Conservation (phyloP, 2,888 invertebrate species). For the Sycophila texana region DNA sequence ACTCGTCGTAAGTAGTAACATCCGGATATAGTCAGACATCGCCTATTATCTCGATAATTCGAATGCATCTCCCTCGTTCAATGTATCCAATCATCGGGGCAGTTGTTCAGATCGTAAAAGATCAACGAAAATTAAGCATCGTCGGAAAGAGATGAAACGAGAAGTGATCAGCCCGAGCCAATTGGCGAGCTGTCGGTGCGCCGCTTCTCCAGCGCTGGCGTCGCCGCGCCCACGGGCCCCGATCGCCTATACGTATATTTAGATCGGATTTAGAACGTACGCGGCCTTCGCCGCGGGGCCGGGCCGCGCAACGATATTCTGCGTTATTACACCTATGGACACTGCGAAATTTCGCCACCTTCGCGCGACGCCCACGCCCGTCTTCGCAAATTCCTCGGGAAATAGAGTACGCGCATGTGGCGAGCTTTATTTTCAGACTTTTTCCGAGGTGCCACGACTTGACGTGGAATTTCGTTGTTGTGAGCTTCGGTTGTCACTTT, state of each 20-base stretch:
- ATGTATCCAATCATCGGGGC: no score
- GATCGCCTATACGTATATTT: constrained; percentile 34
- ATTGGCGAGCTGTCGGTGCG: neutral
- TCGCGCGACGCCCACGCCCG: neutral
- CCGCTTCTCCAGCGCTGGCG: neutral
- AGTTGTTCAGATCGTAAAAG: no score
- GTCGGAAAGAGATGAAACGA: no score
- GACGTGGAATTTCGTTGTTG: no score
- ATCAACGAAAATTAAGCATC: no score
- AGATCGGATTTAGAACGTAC: constrained; percentile 54
- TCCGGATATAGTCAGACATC: no score
- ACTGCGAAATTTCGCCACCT: neutral
- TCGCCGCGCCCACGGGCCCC: neutral
- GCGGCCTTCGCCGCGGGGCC: constrained; percentile 39
- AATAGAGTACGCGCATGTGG: neutral
- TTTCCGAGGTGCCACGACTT: no score
- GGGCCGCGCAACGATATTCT: neutral
- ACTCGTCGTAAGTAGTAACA: no score
- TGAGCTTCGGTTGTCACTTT: no score
- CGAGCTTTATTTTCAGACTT: neutral
- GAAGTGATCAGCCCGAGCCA: no score
- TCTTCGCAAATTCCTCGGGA: neutral
- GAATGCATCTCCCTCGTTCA: no score
- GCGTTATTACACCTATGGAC: constrained; percentile 9
- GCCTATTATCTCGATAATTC: no score